phyloP scores from a whole-genome alignment of 1,140 invertebrate species.

The Arion vulgaris region DNA sequence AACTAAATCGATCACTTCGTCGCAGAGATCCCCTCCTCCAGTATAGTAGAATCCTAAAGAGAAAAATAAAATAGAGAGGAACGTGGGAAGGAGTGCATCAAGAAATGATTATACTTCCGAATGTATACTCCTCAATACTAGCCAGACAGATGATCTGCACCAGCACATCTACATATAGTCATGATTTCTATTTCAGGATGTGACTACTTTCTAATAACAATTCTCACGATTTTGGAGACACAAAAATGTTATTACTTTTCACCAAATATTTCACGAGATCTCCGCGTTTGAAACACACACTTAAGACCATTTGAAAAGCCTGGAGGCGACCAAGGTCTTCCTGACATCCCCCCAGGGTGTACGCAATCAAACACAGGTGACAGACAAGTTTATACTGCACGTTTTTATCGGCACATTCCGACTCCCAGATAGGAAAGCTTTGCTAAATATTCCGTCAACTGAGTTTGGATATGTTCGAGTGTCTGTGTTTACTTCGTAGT shows the following conservation, averaged over 20 bases:
- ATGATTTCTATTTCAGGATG: too few species aligned
- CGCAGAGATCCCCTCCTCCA: too few species aligned
- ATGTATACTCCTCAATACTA: too few species aligned
- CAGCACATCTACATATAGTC: too few species aligned
- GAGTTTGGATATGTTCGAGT: background rate
- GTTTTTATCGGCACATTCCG: background rate
- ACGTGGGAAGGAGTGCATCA: too few species aligned
- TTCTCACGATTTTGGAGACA: background rate
- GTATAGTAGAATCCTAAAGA: too few species aligned
- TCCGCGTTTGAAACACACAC: background rate
- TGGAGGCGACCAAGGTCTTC: too few species aligned
- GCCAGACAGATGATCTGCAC: too few species aligned
- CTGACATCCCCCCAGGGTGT: background rate
- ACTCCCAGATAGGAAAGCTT: background rate
- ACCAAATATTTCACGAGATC: background rate
- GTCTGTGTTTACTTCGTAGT: background rate
- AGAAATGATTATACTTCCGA: too few species aligned
- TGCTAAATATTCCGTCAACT: background rate
- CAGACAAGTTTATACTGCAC: constrained; percentile 1
- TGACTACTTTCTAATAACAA: too few species aligned
- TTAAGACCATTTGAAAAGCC: background rate
- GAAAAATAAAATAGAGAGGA: too few species aligned
- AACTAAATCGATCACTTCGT: too few species aligned
- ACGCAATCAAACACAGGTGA: background rate
- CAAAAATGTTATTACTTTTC: background rate